Evolutionary conservation across 2,113 vertebrate genomes (phyloP).

Genomic region (Anolis carolinensis): DNA sequence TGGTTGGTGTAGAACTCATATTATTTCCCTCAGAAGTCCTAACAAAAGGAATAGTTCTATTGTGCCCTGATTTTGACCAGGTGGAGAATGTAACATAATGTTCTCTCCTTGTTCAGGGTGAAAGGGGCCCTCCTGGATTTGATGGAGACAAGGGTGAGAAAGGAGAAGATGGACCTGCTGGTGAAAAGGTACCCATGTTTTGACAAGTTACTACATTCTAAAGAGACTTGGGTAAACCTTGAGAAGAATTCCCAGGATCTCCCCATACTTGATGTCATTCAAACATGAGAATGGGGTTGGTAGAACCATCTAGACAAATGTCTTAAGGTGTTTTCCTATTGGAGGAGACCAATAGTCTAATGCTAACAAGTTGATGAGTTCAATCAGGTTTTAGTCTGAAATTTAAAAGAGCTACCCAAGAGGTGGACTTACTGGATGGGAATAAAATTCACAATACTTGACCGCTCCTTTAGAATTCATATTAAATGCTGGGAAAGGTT

Average conservation of each 20-base stretch:
- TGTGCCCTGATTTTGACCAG: background rate
- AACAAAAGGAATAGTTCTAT: background rate
- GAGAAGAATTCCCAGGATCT: no score
- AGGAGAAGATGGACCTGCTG: slow-evolving; percentile 87
- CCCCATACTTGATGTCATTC: no score
- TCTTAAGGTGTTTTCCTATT: no score
- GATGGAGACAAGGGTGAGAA: slow-evolving; percentile 96
- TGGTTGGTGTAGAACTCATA: no score
- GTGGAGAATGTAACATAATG: background rate
- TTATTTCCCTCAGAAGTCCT: no score
- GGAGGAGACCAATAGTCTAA: no score
- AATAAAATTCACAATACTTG: background rate
- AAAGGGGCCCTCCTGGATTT: slow-evolving; percentile 83
- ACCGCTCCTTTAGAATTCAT: background rate
- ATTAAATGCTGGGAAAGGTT: background rate
- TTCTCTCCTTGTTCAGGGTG: slow-evolving; percentile 74
- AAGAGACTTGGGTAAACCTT: background rate
- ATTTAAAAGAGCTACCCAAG: background rate
- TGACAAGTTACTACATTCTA: background rate
- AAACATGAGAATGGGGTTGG: background rate
- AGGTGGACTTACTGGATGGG: background rate
- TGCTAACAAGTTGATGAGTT: background rate
- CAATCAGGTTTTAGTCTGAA: background rate
- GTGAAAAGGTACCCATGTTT: slow-evolving; percentile 78
- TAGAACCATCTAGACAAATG: no score